Evolutionary conservation across 30 jellyfish, hydroid and myxozoan species (phyloP).

Genomic region (Aurelia coerulea): DNA sequence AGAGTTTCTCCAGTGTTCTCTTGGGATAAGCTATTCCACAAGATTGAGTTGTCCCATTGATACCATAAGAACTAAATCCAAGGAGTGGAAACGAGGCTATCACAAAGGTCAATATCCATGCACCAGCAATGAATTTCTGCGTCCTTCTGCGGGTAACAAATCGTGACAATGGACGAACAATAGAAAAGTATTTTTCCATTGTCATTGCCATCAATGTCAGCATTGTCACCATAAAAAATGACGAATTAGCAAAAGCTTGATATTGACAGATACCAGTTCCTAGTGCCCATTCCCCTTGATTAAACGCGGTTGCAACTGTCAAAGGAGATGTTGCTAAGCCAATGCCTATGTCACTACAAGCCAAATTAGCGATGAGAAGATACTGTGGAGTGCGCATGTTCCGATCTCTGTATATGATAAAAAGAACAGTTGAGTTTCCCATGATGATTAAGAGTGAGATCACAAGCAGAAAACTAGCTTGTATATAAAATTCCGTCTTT

Average conservation of each 20-base stretch:
- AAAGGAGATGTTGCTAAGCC: constrained; percentile 54
- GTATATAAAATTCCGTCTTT: constrained; percentile 14
- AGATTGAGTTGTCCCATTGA: constrained; percentile 49
- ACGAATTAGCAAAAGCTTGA: constrained; percentile 54
- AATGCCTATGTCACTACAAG: constrained; percentile 51
- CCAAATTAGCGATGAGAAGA: constrained; percentile 51
- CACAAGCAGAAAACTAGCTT: constrained; percentile 1
- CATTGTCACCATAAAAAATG: constrained; percentile 52
- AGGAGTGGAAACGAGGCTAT: constrained; percentile 46
- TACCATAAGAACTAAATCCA: constrained; percentile 63
- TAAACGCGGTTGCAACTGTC: constrained; percentile 39
- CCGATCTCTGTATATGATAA: constrained; percentile 17
- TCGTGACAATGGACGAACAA: constrained; percentile 73
- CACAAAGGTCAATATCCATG: constrained; percentile 47
- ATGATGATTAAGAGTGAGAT: constrained; percentile 19
- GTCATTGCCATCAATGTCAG: constrained; percentile 64
- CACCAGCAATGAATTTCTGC: not conserved
- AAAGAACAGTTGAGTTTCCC: constrained; percentile 28
- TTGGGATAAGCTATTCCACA: constrained; percentile 78
- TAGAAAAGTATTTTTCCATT: constrained; percentile 66
- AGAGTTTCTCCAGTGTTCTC: constrained; percentile 27
- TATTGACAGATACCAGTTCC: constrained; percentile 53
- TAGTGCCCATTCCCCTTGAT: constrained; percentile 56
- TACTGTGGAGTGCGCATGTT: constrained; percentile 70
- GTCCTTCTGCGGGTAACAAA: constrained; percentile 48